A percentile compares a stretch with the other conserved stretches of the same genome.
phyloP scores from a whole-genome alignment of 2,113 vertebrate genomes.

The Lophotis ruficrista region DNA sequence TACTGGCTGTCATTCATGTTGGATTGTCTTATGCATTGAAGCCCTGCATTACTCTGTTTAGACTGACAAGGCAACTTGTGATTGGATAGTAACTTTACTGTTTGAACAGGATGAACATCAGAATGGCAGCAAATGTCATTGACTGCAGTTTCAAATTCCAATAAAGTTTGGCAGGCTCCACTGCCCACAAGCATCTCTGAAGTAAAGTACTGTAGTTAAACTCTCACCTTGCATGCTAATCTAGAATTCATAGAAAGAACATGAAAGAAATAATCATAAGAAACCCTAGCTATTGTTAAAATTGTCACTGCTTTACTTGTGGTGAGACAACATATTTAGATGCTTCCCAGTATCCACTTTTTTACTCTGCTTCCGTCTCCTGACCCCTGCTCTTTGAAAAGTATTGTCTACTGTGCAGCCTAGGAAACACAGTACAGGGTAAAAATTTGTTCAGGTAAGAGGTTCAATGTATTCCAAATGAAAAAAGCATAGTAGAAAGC shows the following conservation, averaged over 20 bases:
- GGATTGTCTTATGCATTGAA: slow-evolving; percentile 39
- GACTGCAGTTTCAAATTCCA: slow-evolving; percentile 55
- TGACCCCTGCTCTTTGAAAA: neutral
- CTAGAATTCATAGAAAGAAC: slow-evolving; percentile 13
- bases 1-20: slow-evolving; percentile 21
- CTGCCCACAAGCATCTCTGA: slow-evolving; percentile 44
- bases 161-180: neutral
- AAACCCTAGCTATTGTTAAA: neutral
- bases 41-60: slow-evolving; percentile 44
- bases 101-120: slow-evolving; percentile 45
- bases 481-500: neutral
- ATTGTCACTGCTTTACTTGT: neutral
- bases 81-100: slow-evolving; percentile 69
- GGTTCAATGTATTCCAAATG: neutral
- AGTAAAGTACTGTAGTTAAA: slow-evolving; percentile 45
- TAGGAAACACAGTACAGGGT: neutral
- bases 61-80: slow-evolving; percentile 59
- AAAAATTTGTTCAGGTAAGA: neutral
- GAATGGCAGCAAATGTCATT: slow-evolving; percentile 22
- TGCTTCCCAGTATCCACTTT: neutral
- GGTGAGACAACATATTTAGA: neutral
- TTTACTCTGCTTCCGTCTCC: neutral
- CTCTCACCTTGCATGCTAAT: slow-evolving; percentile 15
- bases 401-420: neutral
- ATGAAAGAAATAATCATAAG: slow-evolving; percentile 6